Evolutionary conservation across 2,888 invertebrate species (phyloP).

Genomic region (Tinea semifulvella): DNA sequence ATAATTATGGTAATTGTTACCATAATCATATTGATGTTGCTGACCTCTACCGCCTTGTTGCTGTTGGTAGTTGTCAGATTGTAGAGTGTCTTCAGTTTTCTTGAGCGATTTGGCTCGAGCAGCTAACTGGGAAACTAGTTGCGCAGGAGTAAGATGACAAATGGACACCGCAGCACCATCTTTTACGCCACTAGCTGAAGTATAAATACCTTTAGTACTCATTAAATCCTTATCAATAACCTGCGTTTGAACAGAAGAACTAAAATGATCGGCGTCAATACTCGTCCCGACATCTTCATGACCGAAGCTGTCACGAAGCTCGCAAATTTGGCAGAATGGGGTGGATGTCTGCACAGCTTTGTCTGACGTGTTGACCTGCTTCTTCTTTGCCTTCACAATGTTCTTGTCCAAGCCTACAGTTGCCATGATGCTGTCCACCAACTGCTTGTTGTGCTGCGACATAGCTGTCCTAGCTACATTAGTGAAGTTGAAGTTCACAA

Average conservation of each 20-base stretch:
- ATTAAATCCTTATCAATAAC: slow-evolving; percentile 51
- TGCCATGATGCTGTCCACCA: slow-evolving; percentile 44
- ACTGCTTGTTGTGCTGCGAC: slow-evolving; percentile 43
- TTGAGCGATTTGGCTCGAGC: slow-evolving; percentile 52
- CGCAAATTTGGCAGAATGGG: slow-evolving; percentile 48
- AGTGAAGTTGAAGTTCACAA: slow-evolving; percentile 46
- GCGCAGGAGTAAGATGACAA: slow-evolving; percentile 55
- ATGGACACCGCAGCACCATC: slow-evolving; percentile 48
- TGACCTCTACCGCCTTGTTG: slow-evolving; percentile 19
- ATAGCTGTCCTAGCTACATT: slow-evolving; percentile 28
- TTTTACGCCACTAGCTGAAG: slow-evolving; percentile 40
- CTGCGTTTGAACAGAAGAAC: slow-evolving; percentile 45
- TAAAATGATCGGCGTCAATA: slow-evolving; percentile 37
- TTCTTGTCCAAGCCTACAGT: slow-evolving; percentile 40
- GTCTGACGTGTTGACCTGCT: slow-evolving; percentile 32
- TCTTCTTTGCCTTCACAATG: slow-evolving; percentile 39
- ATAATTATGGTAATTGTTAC: slow-evolving; percentile 26
- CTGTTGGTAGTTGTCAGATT: slow-evolving; percentile 6
- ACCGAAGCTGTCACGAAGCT: slow-evolving; percentile 41
- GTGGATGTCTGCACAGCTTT: slow-evolving; percentile 47
- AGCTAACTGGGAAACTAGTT: slow-evolving; percentile 53
- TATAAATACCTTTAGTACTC: slow-evolving; percentile 48
- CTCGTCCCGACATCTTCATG: slow-evolving; percentile 30
- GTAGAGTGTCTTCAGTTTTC: slow-evolving; percentile 28
- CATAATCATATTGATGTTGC: slow-evolving; percentile 28